Base-by-base conservation (phyloP, 1,140 invertebrate species). In the Pseudachorutes palmiensis region DNA sequence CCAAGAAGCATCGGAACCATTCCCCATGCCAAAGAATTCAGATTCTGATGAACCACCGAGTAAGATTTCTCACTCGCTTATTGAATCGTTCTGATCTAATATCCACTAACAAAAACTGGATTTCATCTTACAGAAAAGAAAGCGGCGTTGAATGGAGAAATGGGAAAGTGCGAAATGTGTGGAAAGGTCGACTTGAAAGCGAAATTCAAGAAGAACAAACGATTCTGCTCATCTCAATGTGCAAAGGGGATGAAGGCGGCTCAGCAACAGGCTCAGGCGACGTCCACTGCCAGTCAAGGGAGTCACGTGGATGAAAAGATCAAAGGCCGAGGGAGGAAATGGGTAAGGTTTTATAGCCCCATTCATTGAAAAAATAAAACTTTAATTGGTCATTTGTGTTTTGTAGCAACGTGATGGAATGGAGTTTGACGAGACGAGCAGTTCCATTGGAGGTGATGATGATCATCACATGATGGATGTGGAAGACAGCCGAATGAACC, bases 221-320 rank as follows among this genome's bases (percentile, higher is more conserved):
- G 87, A 55, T 92, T 89, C 74, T 93, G 90, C 75, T 89, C 88
- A 1, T 81, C 84, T 12, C 78, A 82, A n/a, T 90, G 89, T 78
- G 84, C 86, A 9, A 90, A 89, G 77, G 83, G 82, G 16, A 69
- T 75, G 75, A 72, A 77, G 71, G 65, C 74, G 69, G 66, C 70
- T 64, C 48, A 75, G 51, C 69, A 69, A 61, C 65, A 68, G 49
- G 58, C 65, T 29, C 66, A 67, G 59, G 51, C 33, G 63, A 65
- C 41, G 31, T 28, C 24, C 62, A 29, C 49, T 26, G 19, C 45
- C 14, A 2, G 26, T 26, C 58, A 60, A 12, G 24, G 2, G 9
- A 2, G 14, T 9, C 51, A 55, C 5, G 51, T 2, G 64, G 76
- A 77, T 62, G 72, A 73, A 2, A 78, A 75, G 74, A 73, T 74